phyloP scores from a whole-genome alignment of 2,797 vertebrate genomes.

The Falco peregrinus region DNA sequence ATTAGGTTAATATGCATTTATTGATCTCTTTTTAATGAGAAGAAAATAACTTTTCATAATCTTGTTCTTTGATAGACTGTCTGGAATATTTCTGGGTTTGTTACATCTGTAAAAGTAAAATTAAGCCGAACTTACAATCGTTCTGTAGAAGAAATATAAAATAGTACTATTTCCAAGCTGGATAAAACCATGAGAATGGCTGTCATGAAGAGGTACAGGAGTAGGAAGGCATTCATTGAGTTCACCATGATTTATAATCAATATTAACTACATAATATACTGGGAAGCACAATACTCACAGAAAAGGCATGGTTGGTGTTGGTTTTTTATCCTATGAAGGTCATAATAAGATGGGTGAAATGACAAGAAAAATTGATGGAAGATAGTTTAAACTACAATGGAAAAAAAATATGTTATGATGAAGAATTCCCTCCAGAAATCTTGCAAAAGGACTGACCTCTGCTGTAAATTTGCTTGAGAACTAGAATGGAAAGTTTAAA shows the following conservation, averaged over 20 bases:
- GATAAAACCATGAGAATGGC: not conserved
- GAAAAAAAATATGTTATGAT: slow-evolving; percentile 23
- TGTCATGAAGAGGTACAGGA: not conserved
- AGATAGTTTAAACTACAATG: slow-evolving; percentile 26
- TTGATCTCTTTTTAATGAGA: not conserved
- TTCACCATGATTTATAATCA: slow-evolving; percentile 61
- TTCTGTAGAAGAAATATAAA: slow-evolving; percentile 18
- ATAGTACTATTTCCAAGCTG: not conserved
- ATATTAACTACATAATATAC: slow-evolving; percentile 63
- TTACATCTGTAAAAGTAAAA: not conserved
- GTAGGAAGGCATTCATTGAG: not conserved
- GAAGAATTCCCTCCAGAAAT: slow-evolving; percentile 57
- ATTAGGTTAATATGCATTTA: slow-evolving; percentile 4
- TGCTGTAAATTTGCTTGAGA: slow-evolving; percentile 66
- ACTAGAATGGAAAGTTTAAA: slow-evolving; percentile 66
- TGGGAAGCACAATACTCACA: slow-evolving; percentile 1
- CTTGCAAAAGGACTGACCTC: slow-evolving; percentile 51
- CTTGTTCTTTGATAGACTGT: not conserved
- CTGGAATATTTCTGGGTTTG: not conserved
- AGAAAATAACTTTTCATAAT: not conserved
- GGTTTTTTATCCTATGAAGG: slow-evolving; percentile 57
- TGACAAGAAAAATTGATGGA: slow-evolving; percentile 58
- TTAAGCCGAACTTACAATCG: not conserved
- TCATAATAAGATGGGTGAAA: slow-evolving; percentile 51
- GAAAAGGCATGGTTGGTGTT: not conserved